Conservation (phyloP, 2,888 invertebrate genomes). For the Taenaris catops region DNA sequence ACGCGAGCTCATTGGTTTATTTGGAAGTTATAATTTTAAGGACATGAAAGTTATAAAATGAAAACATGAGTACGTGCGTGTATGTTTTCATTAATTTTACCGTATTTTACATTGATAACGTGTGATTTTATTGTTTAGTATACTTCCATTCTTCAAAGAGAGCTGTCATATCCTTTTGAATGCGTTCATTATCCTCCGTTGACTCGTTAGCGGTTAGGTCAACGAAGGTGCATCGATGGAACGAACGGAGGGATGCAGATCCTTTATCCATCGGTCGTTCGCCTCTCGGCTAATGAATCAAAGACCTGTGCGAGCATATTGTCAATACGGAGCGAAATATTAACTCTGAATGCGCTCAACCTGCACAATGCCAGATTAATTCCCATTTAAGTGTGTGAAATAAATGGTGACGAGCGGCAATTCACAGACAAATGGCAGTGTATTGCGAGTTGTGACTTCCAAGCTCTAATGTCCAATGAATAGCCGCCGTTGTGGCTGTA, state of each 20-base stretch:
- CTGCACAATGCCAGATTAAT: slow-evolving; percentile 65
- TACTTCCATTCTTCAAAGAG: slow-evolving; percentile 39
- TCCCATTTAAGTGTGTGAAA: slow-evolving; percentile 66
- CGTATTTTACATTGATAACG: too few relatives aligned
- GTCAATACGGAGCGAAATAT: slow-evolving; percentile 69
- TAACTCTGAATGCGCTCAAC: slow-evolving; percentile 47
- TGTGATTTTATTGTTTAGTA: too few relatives aligned
- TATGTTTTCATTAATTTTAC: too few relatives aligned
- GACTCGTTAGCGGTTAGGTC: slow-evolving; percentile 67
- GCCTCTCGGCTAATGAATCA: slow-evolving; percentile 71
- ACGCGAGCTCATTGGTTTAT: too few relatives aligned
- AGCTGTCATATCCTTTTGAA: slow-evolving; percentile 57
- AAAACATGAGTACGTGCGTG: too few relatives aligned
- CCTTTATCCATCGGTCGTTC: slow-evolving; percentile 69
- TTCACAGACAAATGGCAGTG: slow-evolving; percentile 19
- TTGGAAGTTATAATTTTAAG: too few relatives aligned
- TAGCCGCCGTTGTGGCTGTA: slow-evolving; percentile 32
- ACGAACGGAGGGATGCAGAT: slow-evolving; percentile 63
- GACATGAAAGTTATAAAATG: too few relatives aligned
- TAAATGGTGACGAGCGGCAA: slow-evolving; percentile 44
- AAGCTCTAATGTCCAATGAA: slow-evolving; percentile 27
- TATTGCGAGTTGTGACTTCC: slow-evolving; percentile 28
- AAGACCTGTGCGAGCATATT: slow-evolving; percentile 59
- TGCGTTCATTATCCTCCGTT: slow-evolving; percentile 63
- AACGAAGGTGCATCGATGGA: slow-evolving; percentile 58